Conservation (phyloP, 2,113 vertebrate species). For the Lasiurus cinereus region DNA sequence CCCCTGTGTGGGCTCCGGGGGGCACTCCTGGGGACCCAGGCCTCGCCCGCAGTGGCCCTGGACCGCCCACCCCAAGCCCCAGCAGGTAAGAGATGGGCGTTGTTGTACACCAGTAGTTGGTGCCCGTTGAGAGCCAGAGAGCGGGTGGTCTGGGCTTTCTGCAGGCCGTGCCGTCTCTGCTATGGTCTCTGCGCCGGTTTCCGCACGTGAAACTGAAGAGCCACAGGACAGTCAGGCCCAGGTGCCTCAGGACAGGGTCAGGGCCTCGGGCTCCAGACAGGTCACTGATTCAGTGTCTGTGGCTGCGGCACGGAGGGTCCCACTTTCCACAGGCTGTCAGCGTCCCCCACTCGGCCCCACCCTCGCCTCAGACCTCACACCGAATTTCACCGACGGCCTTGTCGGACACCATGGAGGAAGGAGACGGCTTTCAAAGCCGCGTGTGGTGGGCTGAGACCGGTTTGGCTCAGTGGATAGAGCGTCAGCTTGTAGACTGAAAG, state of each 20-base stretch:
- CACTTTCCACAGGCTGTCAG: background rate
- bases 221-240: background rate
- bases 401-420: background rate
- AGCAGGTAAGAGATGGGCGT: rapidly evolving
- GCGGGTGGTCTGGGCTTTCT: background rate
- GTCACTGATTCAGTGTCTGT: rapidly evolving
- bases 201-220: no score
- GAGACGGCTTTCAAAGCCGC: background rate
- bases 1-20: background rate
- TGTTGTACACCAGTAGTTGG: background rate
- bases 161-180: background rate
- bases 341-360: rapidly evolving
- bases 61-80: background rate
- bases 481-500: no score
- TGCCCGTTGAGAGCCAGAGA: background rate
- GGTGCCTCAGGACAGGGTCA: background rate
- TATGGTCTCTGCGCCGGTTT: no score
- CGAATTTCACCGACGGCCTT: background rate
- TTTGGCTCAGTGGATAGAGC: no score
- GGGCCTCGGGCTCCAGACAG: background rate
- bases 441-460: rapidly evolving
- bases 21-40: background rate
- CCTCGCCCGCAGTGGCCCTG: rapidly evolving
- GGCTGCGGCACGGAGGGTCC: rapidly evolving
- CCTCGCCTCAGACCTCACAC: rapidly evolving